phyloP scores from a whole-genome alignment of 2,113 vertebrate genomes.

The Columbina picui region DNA sequence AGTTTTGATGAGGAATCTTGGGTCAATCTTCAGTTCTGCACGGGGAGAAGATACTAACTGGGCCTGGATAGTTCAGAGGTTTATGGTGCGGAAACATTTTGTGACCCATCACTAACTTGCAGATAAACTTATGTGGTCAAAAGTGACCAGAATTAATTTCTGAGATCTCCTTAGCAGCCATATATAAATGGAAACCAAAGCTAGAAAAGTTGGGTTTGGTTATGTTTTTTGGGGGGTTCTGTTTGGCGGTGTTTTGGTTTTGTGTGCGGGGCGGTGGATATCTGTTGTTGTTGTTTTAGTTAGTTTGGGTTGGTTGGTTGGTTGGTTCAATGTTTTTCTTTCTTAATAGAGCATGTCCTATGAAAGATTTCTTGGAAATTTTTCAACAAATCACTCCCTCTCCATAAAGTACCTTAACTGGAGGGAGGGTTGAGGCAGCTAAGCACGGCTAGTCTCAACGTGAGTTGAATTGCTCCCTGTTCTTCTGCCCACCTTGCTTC shows the following conservation, averaged over 20 bases:
- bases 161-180: background rate
- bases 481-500: fast-evolving
- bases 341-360: background rate
- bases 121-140: background rate
- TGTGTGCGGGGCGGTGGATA: background rate
- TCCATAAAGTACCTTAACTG: background rate
- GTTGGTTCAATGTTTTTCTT: background rate
- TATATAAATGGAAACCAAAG: background rate
- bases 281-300: too few relatives aligned
- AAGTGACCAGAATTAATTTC: background rate
- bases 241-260: background rate
- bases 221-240: background rate
- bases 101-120: background rate
- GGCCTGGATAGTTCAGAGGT: background rate
- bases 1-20: background rate
- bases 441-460: fast-evolving
- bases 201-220: background rate
- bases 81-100: background rate
- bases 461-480: background rate
- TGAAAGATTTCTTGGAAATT: background rate
- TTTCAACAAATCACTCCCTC: background rate
- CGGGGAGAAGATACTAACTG: background rate
- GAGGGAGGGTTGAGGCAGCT: background rate
- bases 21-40: background rate
- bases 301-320: too few relatives aligned